Base-by-base conservation (phyloP, 2,888 invertebrate species). In the Pardosa pseudoannulata region DNA sequence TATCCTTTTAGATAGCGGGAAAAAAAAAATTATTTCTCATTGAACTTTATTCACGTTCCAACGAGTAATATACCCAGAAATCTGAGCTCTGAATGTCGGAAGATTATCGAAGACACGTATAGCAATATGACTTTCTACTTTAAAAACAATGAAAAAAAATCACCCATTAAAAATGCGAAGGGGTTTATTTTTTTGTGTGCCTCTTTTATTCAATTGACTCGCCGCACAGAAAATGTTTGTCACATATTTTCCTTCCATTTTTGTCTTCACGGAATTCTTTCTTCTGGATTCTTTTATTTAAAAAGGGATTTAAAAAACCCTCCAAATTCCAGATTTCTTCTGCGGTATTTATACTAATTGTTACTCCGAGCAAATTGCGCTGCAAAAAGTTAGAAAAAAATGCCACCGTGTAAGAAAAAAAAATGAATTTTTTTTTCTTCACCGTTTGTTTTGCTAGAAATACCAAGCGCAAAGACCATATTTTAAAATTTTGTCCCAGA, bases 401-500 rank as follows among this genome's bases (percentile, higher is more conserved):
- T n/a, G 16, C 13, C 11, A 6, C 72, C 65, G 46, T 79, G 73
- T 73, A n/a, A n/a, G n/a, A n/a, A n/a, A n/a, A n/a, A n/a, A 83
- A 78, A 78, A 32, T 46, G 7, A 9, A 68, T 46, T 29, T 50
- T 74, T 76, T 81, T 50, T 74, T 76, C 74, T 62, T 56, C 46
- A 65, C 32, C 78, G 64, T 82, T 79, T 83, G 78, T 65, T n/a
- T 73, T 56, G 19, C 39, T 50, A 67, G 72, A 73, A 71, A 74
- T 68, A 39, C 68, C 62, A 39, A 70, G 81, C 36, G 56, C 80
- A 80, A 56, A 71, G 83, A 83, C 83, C 76, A 83, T 83, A 83
- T 83, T 83, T 83, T 83, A 83, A 83, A 83, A 83, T 72, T 78
- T 83, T 83, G 83, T 78, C 83, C 83, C 27, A 50, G 72, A 23